Evolutionary conservation across 2,888 invertebrate species (phyloP), one percentile per base, ranked within the genome.

Genomic region (Nebria salina): DNA sequence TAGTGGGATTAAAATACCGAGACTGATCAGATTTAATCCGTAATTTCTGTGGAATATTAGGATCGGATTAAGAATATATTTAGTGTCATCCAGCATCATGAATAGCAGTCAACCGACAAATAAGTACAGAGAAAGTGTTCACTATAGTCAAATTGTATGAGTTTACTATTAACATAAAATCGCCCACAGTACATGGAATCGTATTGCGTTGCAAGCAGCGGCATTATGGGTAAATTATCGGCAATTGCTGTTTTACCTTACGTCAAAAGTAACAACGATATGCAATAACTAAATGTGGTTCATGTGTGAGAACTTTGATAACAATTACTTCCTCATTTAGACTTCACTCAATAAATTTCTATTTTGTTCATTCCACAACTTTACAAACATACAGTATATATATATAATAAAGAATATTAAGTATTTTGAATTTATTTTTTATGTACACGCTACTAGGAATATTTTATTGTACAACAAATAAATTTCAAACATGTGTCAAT

Each of bases 211-310:
- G 70, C 70, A 70, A 70, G 13, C 70, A 34, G 25, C 70, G 70
- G 70, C 70, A 34, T 70, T 70, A 70, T 70, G 25, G 54, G 70
- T 34, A 70, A 70, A 34, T 70, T 70, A 70, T 70, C 26, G 70
- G 25, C 70, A 13, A 70, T 13, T 25, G 11, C 70, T 13, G 26
- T 25, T 70, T 70, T 70, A 70, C 70, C 25, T 70, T 70, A 11
- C 25, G 70, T 70, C 70, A 70, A 34, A 70, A 70, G 70, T 70
- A 70, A 70, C 70, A 70, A 25, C 25, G 70, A 70, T 70, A 70
- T 70, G 70, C 34, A 20, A 70, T 70, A 25, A 70, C 70, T 25
- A 70, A 26, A 25, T 25, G 25, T 1, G 25, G 26, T 70, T 70
- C 70, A 70, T 34, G 70, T 34, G 70, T 26, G 54, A 54, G 54